A percentile compares a stretch with the other conserved stretches of the same genome.
Conservation (phyloP, 2,113 vertebrate genomes). For the Poeciliopsis occidentalis region DNA sequence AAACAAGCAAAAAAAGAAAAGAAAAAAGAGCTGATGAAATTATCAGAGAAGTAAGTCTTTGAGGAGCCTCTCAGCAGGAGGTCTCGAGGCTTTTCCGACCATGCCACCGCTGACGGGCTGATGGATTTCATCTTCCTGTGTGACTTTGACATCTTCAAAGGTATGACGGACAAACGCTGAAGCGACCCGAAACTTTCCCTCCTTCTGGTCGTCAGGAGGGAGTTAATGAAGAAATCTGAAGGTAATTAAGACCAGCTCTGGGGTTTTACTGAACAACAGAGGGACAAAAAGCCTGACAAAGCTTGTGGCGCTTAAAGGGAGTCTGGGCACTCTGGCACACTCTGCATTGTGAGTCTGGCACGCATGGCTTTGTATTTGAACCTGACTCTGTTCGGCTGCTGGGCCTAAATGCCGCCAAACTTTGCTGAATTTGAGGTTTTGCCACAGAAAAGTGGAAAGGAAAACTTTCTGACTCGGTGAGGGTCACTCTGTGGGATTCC, state of each 20-base stretch:
- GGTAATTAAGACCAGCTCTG: conserved; percentile 27
- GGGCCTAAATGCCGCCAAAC: conserved; percentile 27
- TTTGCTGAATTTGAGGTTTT: neutral
- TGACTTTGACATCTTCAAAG: conserved; percentile 75
- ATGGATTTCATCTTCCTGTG: conserved; percentile 68
- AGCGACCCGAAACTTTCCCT: no score
- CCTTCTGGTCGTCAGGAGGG: neutral
- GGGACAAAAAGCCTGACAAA: conserved; percentile 54
- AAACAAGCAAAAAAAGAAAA: conserved; percentile 23
- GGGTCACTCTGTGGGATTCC: neutral
- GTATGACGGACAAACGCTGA: conserved; percentile 60
- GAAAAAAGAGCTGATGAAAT: conserved; percentile 62
- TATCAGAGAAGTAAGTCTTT: conserved; percentile 53
- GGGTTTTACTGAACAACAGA: conserved; percentile 21
- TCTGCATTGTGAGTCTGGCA: conserved; percentile 64
- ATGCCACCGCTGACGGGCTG: conserved; percentile 64
- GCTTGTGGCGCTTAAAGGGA: conserved; percentile 34
- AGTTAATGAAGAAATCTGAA: conserved; percentile 17
- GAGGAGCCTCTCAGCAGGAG: conserved; percentile 51
- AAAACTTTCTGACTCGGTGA: neutral
- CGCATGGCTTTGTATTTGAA: conserved; percentile 55
- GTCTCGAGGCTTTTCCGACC: conserved; percentile 54
- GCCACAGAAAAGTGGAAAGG: conserved; percentile 2
- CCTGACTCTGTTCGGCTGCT: conserved; percentile 24
- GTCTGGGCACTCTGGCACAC: conserved; percentile 66